phyloP scores from a whole-genome alignment of 2,888 invertebrate species.

The Germaria angustata region DNA sequence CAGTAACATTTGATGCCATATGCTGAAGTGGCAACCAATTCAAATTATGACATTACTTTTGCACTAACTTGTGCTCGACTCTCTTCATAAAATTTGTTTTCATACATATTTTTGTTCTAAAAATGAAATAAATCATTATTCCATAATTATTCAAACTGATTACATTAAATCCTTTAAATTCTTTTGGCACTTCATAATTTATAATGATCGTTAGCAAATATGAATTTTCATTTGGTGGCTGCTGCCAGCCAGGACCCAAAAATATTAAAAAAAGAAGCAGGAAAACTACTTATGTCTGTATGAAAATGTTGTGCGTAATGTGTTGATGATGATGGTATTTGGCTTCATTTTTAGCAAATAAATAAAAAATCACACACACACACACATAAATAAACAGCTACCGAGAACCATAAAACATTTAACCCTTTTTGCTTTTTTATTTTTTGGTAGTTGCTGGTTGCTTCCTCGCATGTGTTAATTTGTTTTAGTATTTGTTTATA shows the following conservation, averaged over 20 bases:
- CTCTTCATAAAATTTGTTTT: no score
- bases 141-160: no score
- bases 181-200: constrained; percentile 56
- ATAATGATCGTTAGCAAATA: constrained; percentile 36
- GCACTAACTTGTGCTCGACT: no score
- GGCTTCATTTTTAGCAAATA: background rate
- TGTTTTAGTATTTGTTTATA: constrained; percentile 5
- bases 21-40: no score
- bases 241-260: background rate
- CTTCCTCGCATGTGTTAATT: constrained; percentile 12
- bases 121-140: background rate
- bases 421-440: constrained; percentile 26
- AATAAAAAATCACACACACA: background rate
- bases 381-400: background rate
- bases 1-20: no score
- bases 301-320: constrained; percentile 40
- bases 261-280: background rate
- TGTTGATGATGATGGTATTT: constrained; percentile 22
- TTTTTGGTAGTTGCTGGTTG: background rate
- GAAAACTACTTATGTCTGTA: constrained; percentile 18
- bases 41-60: no score
- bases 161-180: constrained; percentile 43
- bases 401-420: constrained; percentile 19
- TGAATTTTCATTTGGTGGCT: constrained; percentile 11
- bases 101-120: no score